Conservation (phyloP, 2,113 vertebrate species). For the Gadus macrocephalus region DNA sequence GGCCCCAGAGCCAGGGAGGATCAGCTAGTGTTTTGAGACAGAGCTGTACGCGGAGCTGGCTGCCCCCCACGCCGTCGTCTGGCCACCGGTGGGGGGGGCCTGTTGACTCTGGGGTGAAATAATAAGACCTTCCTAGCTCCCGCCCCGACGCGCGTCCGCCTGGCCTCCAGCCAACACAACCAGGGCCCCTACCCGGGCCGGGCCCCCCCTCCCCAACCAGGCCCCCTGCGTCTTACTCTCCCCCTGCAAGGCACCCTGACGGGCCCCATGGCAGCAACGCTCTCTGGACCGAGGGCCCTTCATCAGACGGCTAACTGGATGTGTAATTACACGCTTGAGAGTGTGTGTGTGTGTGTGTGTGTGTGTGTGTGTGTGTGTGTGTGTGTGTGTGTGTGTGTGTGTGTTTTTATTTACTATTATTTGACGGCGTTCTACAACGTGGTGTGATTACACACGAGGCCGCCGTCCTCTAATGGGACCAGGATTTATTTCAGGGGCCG, state of each 20-base stretch:
- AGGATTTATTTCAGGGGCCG: conserved; percentile 46
- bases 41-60: no score
- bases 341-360: no score
- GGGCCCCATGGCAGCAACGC: conserved; percentile 80
- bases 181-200: conserved; percentile 63
- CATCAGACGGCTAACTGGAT: conserved; percentile 51
- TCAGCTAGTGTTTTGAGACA: no score
- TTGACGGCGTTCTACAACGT: neutral
- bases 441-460: conserved; percentile 35
- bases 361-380: no score
- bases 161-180: conserved; percentile 77
- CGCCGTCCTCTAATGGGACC: conserved; percentile 28
- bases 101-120: conserved; percentile 82
- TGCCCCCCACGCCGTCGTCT: no score
- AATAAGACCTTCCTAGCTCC: conserved; percentile 66
- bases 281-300: conserved; percentile 50
- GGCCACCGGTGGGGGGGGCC: neutral
- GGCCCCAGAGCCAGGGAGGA: no score
- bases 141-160: conserved; percentile 59
- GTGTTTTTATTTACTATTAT: neutral
- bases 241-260: conserved; percentile 71
- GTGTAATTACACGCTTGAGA: conserved; percentile 18
- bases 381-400: neutral
- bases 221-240: conserved; percentile 65
- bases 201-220: conserved; percentile 70